Conservation (phyloP, 2,113 vertebrate genomes). For the Delphinapterus leucas region DNA sequence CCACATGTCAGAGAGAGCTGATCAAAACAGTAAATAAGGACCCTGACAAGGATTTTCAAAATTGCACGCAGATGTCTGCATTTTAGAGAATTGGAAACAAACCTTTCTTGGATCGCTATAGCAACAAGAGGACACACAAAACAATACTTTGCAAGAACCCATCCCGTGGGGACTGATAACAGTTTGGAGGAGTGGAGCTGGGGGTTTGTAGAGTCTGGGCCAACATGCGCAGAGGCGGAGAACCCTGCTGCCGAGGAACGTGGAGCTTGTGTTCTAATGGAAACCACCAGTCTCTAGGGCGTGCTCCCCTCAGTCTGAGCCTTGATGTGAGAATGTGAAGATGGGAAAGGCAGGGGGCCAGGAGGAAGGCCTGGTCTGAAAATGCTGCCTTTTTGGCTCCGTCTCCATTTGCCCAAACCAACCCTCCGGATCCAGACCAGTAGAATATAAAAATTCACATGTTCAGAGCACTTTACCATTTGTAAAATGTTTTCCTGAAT, state of each 20-base stretch:
- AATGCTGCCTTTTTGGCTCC: slow-evolving; percentile 31
- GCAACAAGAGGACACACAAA: slow-evolving; percentile 66
- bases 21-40: slow-evolving; percentile 49
- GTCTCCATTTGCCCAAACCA: not conserved
- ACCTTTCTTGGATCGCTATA: slow-evolving; percentile 60
- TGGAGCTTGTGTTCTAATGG: slow-evolving; percentile 35
- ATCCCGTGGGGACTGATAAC: not conserved
- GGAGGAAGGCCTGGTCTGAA: not conserved
- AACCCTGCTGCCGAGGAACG: not conserved
- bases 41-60: slow-evolving; percentile 63
- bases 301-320: slow-evolving; percentile 22
- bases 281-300: slow-evolving; percentile 51
- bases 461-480: not conserved
- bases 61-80: slow-evolving; percentile 73
- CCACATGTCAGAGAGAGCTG: slow-evolving; percentile 43
- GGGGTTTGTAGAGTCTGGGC: not conserved
- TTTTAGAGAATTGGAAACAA: slow-evolving; percentile 60
- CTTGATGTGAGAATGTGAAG: slow-evolving; percentile 56
- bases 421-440: not conserved
- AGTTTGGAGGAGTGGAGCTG: not conserved
- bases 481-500: not conserved
- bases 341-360: slow-evolving; percentile 28
- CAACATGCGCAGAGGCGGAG: slow-evolving; percentile 11
- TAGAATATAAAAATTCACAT: not conserved
- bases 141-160: slow-evolving; percentile 56